Conservation (phyloP, 2,888 invertebrate species). For the Drosophila longiperda region DNA sequence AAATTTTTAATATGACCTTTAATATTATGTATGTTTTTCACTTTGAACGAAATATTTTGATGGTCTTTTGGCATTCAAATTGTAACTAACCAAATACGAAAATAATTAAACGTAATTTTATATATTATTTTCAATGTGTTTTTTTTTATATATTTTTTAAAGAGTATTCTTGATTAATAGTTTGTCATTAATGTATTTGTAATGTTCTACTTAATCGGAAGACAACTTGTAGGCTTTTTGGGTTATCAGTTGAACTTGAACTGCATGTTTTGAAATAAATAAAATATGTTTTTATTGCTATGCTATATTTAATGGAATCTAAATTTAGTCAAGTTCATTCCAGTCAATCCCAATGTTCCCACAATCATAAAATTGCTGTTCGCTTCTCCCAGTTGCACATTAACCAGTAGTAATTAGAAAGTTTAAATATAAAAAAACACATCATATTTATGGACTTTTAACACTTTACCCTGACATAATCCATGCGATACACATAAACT, state of each 20-base stretch:
- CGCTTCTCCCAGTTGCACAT: neutral
- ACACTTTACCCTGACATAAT: slow-evolving; percentile 29
- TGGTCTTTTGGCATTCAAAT: neutral
- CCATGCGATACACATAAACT: slow-evolving; percentile 38
- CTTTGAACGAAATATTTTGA: neutral
- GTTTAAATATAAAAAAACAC: slow-evolving; percentile 37
- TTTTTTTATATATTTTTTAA: neutral
- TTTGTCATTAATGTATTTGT: slow-evolving; percentile 21
- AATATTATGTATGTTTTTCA: neutral
- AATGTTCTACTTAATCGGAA: slow-evolving; percentile 27
- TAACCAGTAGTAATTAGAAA: slow-evolving; percentile 35
- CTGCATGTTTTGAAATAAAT: slow-evolving; percentile 25
- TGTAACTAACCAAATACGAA: neutral
- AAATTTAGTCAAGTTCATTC: slow-evolving; percentile 57
- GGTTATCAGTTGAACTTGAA: slow-evolving; percentile 73
- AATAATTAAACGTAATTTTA: neutral
- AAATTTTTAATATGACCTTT: neutral
- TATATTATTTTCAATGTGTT: neutral
- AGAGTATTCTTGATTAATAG: neutral
- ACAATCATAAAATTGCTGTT: slow-evolving; percentile 34
- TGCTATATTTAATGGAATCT: slow-evolving; percentile 31
- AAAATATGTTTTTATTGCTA: neutral
- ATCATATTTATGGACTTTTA: slow-evolving; percentile 13
- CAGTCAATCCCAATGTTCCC: slow-evolving; percentile 33
- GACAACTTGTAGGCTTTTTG: slow-evolving; percentile 50